Evolutionary conservation across 2,888 invertebrate species (phyloP).

Genomic region (Azorinus chamasolen): DNA sequence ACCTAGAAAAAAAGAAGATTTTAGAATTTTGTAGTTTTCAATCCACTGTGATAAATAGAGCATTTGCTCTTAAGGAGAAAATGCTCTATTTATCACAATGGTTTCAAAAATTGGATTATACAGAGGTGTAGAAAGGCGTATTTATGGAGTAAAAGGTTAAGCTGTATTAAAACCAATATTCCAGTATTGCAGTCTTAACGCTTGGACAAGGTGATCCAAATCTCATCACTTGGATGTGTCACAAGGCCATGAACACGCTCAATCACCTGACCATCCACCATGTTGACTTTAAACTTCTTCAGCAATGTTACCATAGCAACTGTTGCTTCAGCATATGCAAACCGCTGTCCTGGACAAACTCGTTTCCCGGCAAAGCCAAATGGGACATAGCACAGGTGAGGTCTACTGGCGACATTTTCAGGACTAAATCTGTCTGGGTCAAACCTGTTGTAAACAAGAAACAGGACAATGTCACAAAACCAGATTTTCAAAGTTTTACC

Average conservation of each 20-base stretch:
- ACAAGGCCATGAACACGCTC: constrained; percentile 83
- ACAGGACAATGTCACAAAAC: too few relatives aligned
- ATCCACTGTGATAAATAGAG: too few relatives aligned
- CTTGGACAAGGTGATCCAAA: constrained; percentile 83
- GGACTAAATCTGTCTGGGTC: constrained; percentile 83
- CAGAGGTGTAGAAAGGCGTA: too few relatives aligned
- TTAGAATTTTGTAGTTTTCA: too few relatives aligned
- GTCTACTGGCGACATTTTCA: constrained; percentile 73
- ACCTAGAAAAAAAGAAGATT: too few relatives aligned
- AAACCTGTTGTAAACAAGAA: too few relatives aligned
- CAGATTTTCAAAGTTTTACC: too few relatives aligned
- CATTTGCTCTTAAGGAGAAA: too few relatives aligned
- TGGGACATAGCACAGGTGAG: constrained; percentile 81
- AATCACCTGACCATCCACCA: constrained; percentile 84
- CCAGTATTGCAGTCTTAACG: constrained; percentile 41
- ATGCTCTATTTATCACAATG: too few relatives aligned
- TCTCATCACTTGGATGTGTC: constrained; percentile 85
- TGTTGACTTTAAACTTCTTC: constrained; percentile 77
- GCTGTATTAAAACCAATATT: too few relatives aligned
- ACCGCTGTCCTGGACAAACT: constrained; percentile 79
- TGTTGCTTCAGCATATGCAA: constrained; percentile 79
- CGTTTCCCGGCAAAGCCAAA: constrained; percentile 86
- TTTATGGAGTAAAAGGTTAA: too few relatives aligned
- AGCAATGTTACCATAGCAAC: constrained; percentile 79
- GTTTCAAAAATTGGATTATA: too few relatives aligned